phyloP scores from a whole-genome alignment of 2,113 vertebrate genomes.

The Tyto alba region DNA sequence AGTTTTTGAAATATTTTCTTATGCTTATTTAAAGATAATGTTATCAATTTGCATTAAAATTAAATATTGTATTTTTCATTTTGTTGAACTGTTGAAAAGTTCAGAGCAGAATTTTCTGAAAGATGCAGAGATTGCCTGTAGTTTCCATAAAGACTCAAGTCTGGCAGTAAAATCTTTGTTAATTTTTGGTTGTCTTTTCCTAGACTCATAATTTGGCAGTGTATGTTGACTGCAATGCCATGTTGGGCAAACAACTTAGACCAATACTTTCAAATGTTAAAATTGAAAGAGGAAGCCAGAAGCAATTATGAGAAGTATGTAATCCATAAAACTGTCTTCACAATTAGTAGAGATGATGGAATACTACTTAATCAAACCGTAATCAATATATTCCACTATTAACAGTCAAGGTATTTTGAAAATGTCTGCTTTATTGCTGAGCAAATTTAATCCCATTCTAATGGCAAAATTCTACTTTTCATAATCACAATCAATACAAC shows the following conservation, averaged over 20 bases:
- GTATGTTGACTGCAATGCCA: neutral
- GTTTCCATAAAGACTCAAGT: neutral
- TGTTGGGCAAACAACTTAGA: neutral
- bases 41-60: conserved; percentile 29
- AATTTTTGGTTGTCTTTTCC: neutral
- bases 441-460: neutral
- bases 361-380: neutral
- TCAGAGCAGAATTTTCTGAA: neutral
- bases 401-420: neutral
- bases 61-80: conserved; percentile 6
- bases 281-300: neutral
- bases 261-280: neutral
- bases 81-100: neutral
- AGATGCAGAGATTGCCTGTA: neutral
- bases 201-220: neutral
- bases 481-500: neutral
- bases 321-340: neutral
- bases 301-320: neutral
- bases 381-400: neutral
- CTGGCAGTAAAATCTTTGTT: neutral
- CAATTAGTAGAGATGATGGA: neutral
- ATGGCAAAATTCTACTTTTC: neutral
- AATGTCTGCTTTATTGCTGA: neutral
- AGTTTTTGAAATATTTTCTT: conserved; percentile 1
- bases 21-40: neutral